Evolutionary conservation across 2,888 invertebrate genomes (phyloP).

Genomic region (Apamea sordens): DNA sequence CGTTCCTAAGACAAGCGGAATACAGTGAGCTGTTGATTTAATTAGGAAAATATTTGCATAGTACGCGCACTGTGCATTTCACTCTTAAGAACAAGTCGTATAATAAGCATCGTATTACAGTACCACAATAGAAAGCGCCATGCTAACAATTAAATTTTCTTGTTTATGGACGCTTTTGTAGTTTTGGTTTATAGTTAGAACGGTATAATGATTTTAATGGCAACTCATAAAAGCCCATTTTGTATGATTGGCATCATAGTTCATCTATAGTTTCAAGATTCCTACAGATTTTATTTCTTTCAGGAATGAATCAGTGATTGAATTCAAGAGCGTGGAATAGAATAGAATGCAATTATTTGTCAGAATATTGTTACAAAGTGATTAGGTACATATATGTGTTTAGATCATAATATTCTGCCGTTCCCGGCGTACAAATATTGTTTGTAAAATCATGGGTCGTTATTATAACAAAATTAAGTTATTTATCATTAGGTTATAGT

Average conservation of each 20-base stretch:
- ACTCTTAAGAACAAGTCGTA: conserved; percentile 28
- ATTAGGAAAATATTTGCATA: conserved; percentile 33
- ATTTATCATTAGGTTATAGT: too few species aligned
- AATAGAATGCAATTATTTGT: too few species aligned
- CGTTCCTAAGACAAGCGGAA: conserved; percentile 1
- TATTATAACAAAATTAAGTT: too few species aligned
- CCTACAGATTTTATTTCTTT: conserved; percentile 8
- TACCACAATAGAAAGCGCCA: conserved; percentile 26
- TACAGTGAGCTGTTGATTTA: conserved; percentile 6
- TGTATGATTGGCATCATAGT: not conserved
- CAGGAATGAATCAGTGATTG: conserved; percentile 10
- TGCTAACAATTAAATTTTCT: conserved; percentile 23
- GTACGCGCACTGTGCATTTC: conserved; percentile 7
- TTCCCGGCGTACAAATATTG: too few species aligned
- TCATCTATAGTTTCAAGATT: not conserved
- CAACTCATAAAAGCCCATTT: conserved; percentile 1
- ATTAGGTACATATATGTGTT: too few species aligned
- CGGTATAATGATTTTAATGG: not conserved
- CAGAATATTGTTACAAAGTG: too few species aligned
- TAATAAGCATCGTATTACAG: conserved; percentile 24
- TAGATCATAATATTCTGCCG: too few species aligned
- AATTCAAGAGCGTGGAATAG: not conserved
- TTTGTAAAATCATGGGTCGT: too few species aligned
- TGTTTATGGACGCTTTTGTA: conserved; percentile 12
- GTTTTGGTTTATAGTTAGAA: conserved; percentile 11